Evolutionary conservation across 2,888 invertebrate genomes (phyloP).

Genomic region (Bellardia pandia): DNA sequence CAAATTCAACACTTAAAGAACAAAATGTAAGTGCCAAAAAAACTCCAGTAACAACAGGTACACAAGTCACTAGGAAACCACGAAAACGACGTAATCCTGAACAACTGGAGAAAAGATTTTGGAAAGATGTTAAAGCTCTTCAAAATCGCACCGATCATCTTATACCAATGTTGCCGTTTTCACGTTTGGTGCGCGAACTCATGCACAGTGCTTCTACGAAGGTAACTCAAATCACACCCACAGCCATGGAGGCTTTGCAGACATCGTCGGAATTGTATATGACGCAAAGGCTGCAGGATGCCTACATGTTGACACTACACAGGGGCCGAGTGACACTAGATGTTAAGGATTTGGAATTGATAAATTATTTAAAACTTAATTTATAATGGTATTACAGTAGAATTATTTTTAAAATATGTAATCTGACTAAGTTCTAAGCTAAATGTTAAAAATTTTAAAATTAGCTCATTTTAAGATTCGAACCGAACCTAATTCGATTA

Average conservation of each 20-base stretch:
- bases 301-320: conserved; percentile 83
- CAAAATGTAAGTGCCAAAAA: not conserved
- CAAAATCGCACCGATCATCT: conserved; percentile 75
- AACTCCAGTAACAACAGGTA: not conserved
- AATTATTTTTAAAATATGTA: too few species aligned
- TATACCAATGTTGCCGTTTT: conserved; percentile 84
- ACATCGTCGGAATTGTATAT: conserved; percentile 85
- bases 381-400: not conserved
- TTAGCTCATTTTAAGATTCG: too few species aligned
- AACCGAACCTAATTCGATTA: too few species aligned
- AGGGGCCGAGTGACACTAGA: conserved; percentile 84
- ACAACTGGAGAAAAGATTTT: conserved; percentile 32
- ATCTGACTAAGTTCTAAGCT: too few species aligned
- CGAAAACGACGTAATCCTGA: conserved; percentile 71
- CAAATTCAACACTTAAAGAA: not conserved
- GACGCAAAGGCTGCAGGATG: conserved; percentile 85
- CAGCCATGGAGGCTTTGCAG: conserved; percentile 85
- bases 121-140: conserved; percentile 71
- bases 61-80: not conserved
- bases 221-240: conserved; percentile 79
- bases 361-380: conserved; percentile 81
- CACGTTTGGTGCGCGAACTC: conserved; percentile 84
- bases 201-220: conserved; percentile 75
- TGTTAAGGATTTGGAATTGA: conserved; percentile 84
- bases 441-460: too few species aligned